Evolutionary conservation across 2,113 vertebrate genomes (phyloP).

Genomic region (Theristicus caerulescens): DNA sequence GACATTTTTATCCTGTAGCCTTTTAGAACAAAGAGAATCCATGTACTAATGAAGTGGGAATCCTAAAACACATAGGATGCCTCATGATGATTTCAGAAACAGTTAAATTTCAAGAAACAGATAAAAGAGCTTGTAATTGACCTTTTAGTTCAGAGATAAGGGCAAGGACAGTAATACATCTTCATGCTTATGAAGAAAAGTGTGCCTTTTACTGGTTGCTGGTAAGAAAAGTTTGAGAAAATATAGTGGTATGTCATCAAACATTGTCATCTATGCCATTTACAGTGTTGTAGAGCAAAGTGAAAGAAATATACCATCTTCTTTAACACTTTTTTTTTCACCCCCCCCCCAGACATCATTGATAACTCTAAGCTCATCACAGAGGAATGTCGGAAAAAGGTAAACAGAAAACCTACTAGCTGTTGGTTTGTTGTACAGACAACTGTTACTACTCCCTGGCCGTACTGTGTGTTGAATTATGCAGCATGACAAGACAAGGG

Average conservation of each 20-base stretch:
- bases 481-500: background rate
- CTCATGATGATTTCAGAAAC: background rate
- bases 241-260: background rate
- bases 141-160: background rate
- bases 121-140: background rate
- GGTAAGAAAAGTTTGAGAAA: background rate
- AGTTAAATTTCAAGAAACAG: background rate
- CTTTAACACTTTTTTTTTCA: background rate
- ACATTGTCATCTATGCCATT: background rate
- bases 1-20: background rate
- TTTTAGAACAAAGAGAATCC: background rate
- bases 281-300: background rate
- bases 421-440: background rate
- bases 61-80: background rate
- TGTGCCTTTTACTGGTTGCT: background rate
- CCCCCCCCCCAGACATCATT: constrained; percentile 82
- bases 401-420: constrained; percentile 22
- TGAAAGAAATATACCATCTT: background rate
- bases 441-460: background rate
- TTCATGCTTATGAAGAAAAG: background rate
- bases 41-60: background rate
- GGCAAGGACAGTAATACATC: background rate
- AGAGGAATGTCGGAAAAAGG: constrained; percentile 91
- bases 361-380: constrained; percentile 93
- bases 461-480: background rate